Evolutionary conservation across 2,888 invertebrate species (phyloP).

Genomic region (Steromphala cineraria): DNA sequence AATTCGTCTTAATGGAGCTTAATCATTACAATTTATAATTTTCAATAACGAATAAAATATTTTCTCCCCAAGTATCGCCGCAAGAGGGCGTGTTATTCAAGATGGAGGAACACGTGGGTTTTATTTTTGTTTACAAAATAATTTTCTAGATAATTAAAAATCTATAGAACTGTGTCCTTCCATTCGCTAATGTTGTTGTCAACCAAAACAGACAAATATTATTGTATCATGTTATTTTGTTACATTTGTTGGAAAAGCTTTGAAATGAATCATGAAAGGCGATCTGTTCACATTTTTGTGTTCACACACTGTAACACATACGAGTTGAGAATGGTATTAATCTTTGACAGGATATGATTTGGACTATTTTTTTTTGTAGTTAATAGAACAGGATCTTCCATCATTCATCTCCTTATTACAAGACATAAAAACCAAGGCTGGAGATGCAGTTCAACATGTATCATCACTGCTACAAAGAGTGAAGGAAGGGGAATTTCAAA

Average conservation of each 20-base stretch:
- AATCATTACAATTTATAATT: neutral
- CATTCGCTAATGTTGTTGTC: too few relatives aligned
- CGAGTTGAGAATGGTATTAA: too few relatives aligned
- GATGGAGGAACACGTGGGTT: neutral
- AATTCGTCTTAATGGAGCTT: neutral
- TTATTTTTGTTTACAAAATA: neutral
- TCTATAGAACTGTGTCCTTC: too few relatives aligned
- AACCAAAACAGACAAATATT: too few relatives aligned
- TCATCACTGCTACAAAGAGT: slow-evolving; percentile 43
- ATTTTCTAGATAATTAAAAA: too few relatives aligned
- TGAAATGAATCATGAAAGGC: too few relatives aligned
- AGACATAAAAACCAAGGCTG: slow-evolving; percentile 44
- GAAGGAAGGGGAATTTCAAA: slow-evolving; percentile 46
- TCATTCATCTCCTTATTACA: slow-evolving; percentile 37
- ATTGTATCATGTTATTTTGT: too few relatives aligned
- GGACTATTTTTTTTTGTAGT: neutral
- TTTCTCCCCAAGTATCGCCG: neutral
- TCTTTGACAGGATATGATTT: too few relatives aligned
- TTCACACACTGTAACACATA: too few relatives aligned
- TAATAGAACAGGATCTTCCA: slow-evolving; percentile 26
- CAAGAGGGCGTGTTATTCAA: neutral
- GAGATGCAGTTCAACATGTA: slow-evolving; percentile 44
- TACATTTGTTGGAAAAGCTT: too few relatives aligned
- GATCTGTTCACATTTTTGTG: too few relatives aligned
- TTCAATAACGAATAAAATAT: neutral